phyloP scores from a whole-genome alignment of 1,140 invertebrate species.

The Rhopalosiphum maidis region DNA sequence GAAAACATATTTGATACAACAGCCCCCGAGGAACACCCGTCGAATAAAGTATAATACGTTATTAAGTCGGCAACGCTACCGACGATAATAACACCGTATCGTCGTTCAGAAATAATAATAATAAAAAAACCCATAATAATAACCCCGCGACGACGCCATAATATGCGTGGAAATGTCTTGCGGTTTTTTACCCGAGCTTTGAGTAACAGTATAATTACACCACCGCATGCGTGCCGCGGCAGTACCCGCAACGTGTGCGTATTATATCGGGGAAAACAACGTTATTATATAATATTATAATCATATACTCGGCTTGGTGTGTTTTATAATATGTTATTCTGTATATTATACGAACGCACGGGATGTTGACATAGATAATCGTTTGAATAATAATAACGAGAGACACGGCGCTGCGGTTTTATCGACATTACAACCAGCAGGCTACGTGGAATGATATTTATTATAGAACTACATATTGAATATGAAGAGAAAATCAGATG shows the following conservation, averaged over 20 bases:
- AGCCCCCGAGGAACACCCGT: neutral
- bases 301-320: too few relatives aligned
- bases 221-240: neutral
- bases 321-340: too few relatives aligned
- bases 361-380: neutral
- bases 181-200: neutral
- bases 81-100: conserved; percentile 3
- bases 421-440: neutral
- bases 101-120: neutral
- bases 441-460: neutral
- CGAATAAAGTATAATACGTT: neutral
- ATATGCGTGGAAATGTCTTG: neutral
- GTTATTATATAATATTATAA: neutral
- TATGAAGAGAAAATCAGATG: too few relatives aligned
- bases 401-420: neutral
- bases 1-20: neutral
- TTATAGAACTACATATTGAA: too few relatives aligned
- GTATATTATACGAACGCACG: too few relatives aligned
- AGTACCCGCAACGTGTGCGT: neutral
- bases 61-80: neutral
- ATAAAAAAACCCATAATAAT: conserved; percentile 4
- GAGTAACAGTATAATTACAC: neutral
- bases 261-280: neutral
- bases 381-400: neutral
- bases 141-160: neutral